These are phyloP conservation scores for Drosophila paranaensis DNA, from an alignment of 2,888 invertebrate genomes.

Conservation along the genomic window DNA sequence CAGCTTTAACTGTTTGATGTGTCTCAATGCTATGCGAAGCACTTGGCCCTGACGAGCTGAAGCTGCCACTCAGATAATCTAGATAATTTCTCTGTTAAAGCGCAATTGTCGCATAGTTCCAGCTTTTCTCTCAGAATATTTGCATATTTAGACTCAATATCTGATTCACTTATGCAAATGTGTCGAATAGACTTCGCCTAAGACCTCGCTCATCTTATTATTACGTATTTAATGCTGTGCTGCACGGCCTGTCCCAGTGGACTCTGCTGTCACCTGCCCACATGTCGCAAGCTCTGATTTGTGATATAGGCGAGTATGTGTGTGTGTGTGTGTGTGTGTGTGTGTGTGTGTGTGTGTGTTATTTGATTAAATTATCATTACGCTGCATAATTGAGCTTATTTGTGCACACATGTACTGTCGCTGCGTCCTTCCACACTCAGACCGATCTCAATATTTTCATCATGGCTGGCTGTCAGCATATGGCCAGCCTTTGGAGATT, in stretches of 20 bases:
- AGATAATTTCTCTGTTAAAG: constrained; percentile 18
- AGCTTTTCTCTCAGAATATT: constrained; percentile 15
- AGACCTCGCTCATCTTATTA: too few species aligned
- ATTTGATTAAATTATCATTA: constrained; percentile 24
- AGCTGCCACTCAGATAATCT: constrained; percentile 4
- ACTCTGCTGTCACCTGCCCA: neutral
- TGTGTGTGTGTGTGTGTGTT: neutral
- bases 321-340: too few species aligned
- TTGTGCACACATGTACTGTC: neutral
- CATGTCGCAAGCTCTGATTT: neutral
- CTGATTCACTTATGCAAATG: constrained; percentile 32
- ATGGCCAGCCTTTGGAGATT: constrained; percentile 39
- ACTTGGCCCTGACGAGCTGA: constrained; percentile 14
- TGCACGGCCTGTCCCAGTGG: neutral
- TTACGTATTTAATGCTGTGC: neutral
- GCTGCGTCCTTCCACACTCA: neutral
- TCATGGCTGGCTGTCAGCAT: constrained; percentile 37
- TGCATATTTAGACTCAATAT: constrained; percentile 24
- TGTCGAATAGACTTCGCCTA: neutral
- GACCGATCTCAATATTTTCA: constrained; percentile 40
- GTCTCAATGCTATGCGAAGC: constrained; percentile 29
- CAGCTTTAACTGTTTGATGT: constrained; percentile 39
- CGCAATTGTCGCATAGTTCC: constrained; percentile 16
- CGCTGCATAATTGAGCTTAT: constrained; percentile 13
- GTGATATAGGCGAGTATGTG: neutral